A percentile compares a stretch with the other conserved stretches of the same genome.
Conservation (phyloP, 64 coral and sea anemone genomes). For the Montipora cactus region DNA sequence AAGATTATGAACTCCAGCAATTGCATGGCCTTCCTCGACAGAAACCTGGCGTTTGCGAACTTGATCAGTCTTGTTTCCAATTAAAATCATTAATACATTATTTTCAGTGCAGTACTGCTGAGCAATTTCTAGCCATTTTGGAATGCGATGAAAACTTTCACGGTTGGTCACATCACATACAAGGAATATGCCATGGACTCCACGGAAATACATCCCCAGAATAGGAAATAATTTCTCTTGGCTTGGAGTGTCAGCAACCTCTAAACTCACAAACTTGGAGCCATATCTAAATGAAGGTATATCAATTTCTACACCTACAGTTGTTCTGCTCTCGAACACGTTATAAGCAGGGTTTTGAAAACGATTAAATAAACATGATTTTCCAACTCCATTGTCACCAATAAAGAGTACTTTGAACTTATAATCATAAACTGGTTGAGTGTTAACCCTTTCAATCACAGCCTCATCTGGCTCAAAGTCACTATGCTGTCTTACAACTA, state of each 20-base stretch:
- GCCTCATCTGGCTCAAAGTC: neutral
- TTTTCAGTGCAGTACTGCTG: conserved; percentile 60
- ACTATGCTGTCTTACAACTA: neutral
- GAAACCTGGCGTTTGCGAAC: conserved; percentile 16
- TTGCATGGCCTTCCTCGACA: conserved; percentile 14
- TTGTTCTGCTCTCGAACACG: conserved; percentile 45
- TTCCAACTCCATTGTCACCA: conserved; percentile 85
- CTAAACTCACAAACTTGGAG: conserved; percentile 54
- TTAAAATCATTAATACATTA: conserved; percentile 53
- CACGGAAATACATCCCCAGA: conserved; percentile 77
- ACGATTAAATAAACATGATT: conserved; percentile 83
- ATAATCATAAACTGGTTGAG: conserved; percentile 70
- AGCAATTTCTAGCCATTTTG: conserved; percentile 65
- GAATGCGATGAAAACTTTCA: conserved; percentile 64
- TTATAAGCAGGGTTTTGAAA: conserved; percentile 78
- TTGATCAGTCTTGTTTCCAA: conserved; percentile 86
- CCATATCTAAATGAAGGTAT: conserved; percentile 68
- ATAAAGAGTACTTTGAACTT: conserved; percentile 87
- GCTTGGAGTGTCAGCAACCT: conserved; percentile 78
- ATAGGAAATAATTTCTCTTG: conserved; percentile 82
- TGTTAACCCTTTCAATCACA: conserved; percentile 36
- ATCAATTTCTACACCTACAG: conserved; percentile 71
- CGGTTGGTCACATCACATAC: conserved; percentile 82
- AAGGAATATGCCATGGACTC: conserved; percentile 83
- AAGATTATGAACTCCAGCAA: conserved; percentile 56